Conservation (phyloP, 2,888 invertebrate species). For the Brassicogethes aeneus region DNA sequence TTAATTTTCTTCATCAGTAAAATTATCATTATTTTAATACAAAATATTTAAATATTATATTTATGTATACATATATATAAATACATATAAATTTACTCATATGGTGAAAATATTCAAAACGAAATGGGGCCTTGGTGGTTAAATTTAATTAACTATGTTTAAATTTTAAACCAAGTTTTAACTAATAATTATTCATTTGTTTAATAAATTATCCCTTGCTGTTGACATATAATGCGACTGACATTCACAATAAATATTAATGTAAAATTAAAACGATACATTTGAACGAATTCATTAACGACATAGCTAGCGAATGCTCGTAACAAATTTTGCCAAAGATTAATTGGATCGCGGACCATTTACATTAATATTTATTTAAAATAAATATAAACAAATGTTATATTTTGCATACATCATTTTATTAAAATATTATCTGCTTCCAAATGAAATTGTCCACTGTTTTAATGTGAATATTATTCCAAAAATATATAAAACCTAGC, state of each 20-base stretch:
- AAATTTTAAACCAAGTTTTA: neutral
- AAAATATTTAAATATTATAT: too few species aligned
- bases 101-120: too few species aligned
- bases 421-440: neutral
- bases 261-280: conserved; percentile 1
- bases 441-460: too few species aligned
- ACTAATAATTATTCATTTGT: neutral
- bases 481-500: too few species aligned
- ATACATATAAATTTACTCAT: too few species aligned
- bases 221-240: neutral
- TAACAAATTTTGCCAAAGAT: neutral
- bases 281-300: neutral
- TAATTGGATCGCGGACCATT: neutral
- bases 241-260: neutral
- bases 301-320: neutral
- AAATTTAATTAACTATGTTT: neutral
- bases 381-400: neutral
- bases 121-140: too few species aligned
- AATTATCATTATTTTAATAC: too few species aligned
- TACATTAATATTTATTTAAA: neutral
- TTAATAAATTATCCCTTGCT: neutral
- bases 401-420: neutral
- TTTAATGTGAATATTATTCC: too few species aligned
- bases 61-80: too few species aligned
- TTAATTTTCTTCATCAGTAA: too few species aligned